A percentile compares a stretch with the other conserved stretches of the same genome.
These are phyloP conservation scores for Napeogenes inachia DNA, from an alignment of 2,888 invertebrate genomes.

Conservation along the genomic window DNA sequence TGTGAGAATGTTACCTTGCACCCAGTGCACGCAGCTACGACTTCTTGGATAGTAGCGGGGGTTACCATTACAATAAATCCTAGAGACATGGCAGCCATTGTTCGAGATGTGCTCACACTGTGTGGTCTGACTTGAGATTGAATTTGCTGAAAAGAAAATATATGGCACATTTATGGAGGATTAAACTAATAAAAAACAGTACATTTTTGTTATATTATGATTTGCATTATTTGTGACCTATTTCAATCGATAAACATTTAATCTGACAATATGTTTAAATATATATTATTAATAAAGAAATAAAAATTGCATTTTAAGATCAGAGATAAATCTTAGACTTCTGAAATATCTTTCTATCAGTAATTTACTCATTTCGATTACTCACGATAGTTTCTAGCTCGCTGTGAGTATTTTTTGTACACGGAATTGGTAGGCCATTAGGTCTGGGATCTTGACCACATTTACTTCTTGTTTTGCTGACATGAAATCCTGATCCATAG, in stretches of 20 bases:
- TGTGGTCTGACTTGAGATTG: slow-evolving; percentile 80
- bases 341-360: too few species aligned
- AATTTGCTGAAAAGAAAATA: slow-evolving; percentile 44
- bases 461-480: slow-evolving; percentile 86
- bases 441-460: slow-evolving; percentile 61
- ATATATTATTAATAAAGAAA: too few species aligned
- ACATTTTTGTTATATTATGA: slow-evolving; percentile 14
- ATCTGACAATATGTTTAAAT: too few species aligned
- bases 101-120: slow-evolving; percentile 88
- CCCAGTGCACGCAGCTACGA: slow-evolving; percentile 92
- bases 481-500: slow-evolving; percentile 93
- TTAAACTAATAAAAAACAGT: background rate
- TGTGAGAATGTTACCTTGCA: slow-evolving; percentile 78
- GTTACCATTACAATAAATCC: slow-evolving; percentile 95
- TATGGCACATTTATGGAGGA: background rate
- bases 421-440: slow-evolving; percentile 60
- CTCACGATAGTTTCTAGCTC: slow-evolving; percentile 40
- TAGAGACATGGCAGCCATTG: slow-evolving; percentile 94
- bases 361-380: too few species aligned
- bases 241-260: too few species aligned
- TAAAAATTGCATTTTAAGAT: too few species aligned
- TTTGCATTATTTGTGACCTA: too few species aligned
- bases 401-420: slow-evolving; percentile 54
- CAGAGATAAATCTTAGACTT: too few species aligned
- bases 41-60: slow-evolving; percentile 94